Base-by-base conservation (phyloP, 2,113 vertebrate genomes). In the Tachysurus vachellii region DNA sequence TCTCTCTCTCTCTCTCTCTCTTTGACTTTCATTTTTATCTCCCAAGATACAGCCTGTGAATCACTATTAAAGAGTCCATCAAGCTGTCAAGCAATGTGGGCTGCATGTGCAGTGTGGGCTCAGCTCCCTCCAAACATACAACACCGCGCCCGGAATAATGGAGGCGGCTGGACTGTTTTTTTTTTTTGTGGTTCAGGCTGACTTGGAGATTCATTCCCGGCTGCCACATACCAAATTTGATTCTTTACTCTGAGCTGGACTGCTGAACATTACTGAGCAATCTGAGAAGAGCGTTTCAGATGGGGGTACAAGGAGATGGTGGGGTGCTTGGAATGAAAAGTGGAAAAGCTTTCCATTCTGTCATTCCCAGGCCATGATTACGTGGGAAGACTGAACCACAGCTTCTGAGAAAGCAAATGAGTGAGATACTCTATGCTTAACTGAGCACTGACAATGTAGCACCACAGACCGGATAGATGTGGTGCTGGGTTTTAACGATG, bases 21-120 rank as follows among this genome's bases (percentile, higher is more conserved):
- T 91, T 91, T 93, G 93, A 95, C 94, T 94, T 95, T 94, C 93
- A 94, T 95, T 95, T 95, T 95, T 95, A 93, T 94, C 93, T 94
- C 92, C 92, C 91, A 85, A 94, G 94, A 94, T 94, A 92, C 93
- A 91, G 92, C 92, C 93, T 92, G 94, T 95, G 93, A 95, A 95
- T 95, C 94, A 95, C 92, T 91, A 93, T 95, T 95, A 94, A 94
- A 94, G 91, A 93, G 92, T 93, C 93, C 92, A 95, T 95, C 94
- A 95, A 94, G 90, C 92, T 95, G 94, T 94, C 93, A 94, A 93
- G 91, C 89, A 90, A 91, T 92, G 91, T 91, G 82, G 93, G 92
- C 89, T 92, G 92, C 93, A 94, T 93, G 93, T 95, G 92, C 93
- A 90, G 89, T 70, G 26, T 50, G 70, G 92, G 90, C 88, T 90